phyloP scores from a whole-genome alignment of 1,140 invertebrate species.

The Heliconius nattereri region DNA sequence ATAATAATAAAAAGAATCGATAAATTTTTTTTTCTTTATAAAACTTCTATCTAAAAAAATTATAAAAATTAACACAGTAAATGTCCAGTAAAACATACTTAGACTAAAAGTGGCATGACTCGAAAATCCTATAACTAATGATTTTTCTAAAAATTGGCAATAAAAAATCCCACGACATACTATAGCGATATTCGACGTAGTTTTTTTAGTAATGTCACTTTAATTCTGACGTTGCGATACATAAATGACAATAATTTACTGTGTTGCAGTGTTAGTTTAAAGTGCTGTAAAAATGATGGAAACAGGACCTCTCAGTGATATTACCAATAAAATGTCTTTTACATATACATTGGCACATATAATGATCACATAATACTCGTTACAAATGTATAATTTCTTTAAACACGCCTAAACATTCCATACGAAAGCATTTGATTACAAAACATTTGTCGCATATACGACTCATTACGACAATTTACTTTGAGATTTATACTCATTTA shows the following conservation, averaged over 20 bases:
- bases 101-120: not conserved
- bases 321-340: conserved; percentile 52
- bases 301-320: conserved; percentile 39
- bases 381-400: conserved; percentile 35
- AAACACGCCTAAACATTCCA: conserved; percentile 40
- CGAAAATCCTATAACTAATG: not conserved
- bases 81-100: not conserved
- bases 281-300: conserved; percentile 2
- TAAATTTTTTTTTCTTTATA: too few species aligned
- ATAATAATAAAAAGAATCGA: too few species aligned
- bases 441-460: not conserved
- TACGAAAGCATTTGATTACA: conserved; percentile 53
- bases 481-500: not conserved
- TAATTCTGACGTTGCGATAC: not conserved
- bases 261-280: not conserved
- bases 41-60: too few species aligned
- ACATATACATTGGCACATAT: conserved; percentile 71
- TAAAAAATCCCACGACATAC: too few species aligned
- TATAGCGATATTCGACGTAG: too few species aligned
- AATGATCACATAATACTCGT: conserved; percentile 62
- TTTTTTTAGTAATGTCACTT: not conserved
- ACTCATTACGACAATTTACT: not conserved
- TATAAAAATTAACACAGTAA: too few species aligned
- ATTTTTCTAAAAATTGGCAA: too few species aligned
- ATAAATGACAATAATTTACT: not conserved